A percentile compares a stretch with the other conserved stretches of the same genome.
phyloP scores from a whole-genome alignment of 2,888 invertebrate genomes.

The Pollenia amentaria region DNA sequence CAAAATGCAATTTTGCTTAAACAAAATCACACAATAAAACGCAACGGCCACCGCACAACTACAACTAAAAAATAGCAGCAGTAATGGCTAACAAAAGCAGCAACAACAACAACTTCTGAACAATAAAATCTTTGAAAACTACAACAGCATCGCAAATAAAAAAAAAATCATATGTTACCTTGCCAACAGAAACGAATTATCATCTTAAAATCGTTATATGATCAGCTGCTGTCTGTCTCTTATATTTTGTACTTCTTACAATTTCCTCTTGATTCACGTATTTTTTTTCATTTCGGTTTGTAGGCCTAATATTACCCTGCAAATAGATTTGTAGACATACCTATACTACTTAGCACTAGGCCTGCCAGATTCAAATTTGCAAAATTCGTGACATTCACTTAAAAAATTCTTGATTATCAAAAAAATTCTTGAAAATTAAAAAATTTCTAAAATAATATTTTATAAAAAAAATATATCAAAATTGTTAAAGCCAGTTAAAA shows the following conservation, averaged over 20 bases:
- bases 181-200: constrained; percentile 46
- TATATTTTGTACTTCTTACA: constrained; percentile 7
- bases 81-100: not conserved
- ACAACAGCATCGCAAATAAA: not conserved
- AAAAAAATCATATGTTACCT: constrained; percentile 9
- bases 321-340: not conserved
- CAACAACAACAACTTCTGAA: constrained; percentile 8
- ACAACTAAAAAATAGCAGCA: constrained; percentile 3
- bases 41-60: constrained; percentile 29
- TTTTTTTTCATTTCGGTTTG: constrained; percentile 44
- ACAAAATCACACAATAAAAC: constrained; percentile 64
- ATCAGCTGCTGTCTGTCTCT: constrained; percentile 39
- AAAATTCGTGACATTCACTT: too few relatives aligned
- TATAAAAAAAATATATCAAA: too few relatives aligned
- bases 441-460: too few relatives aligned
- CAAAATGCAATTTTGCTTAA: constrained; percentile 63
- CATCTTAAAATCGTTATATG: constrained; percentile 50
- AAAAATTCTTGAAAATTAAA: too few relatives aligned
- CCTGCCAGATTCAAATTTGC: too few relatives aligned
- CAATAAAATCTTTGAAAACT: constrained; percentile 14
- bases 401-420: too few relatives aligned
- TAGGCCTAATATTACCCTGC: constrained; percentile 42
- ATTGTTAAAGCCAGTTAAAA: too few relatives aligned
- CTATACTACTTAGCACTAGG: not conserved
- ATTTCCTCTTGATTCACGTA: not conserved